Percentiles rank a stretch among this genome's conserved stretches.
Evolutionary conservation across 2,113 vertebrate genomes (phyloP).

Genomic region (Carettochelys insculpta): DNA sequence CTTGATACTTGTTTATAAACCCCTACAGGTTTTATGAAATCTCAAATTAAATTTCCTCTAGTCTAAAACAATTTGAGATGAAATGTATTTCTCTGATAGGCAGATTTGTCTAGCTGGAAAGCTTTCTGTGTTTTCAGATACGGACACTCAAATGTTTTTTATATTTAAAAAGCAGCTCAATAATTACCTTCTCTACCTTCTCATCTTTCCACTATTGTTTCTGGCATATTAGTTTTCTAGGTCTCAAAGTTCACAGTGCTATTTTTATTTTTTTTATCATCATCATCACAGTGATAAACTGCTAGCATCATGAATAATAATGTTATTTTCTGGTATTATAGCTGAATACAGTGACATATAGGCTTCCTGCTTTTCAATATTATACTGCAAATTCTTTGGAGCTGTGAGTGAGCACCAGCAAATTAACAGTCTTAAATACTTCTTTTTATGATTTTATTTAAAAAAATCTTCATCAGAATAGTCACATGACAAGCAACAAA

Average conservation of each 20-base stretch:
- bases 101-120: background rate
- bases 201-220: constrained; percentile 55
- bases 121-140: constrained; percentile 1
- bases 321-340: constrained; percentile 33
- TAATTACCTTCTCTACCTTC: constrained; percentile 66
- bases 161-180: constrained; percentile 63
- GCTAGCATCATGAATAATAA: constrained; percentile 64
- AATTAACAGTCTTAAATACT: constrained; percentile 47
- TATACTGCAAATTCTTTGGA: constrained; percentile 45
- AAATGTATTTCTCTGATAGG: constrained; percentile 43
- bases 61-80: constrained; percentile 43
- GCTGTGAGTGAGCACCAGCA: constrained; percentile 48
- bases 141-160: constrained; percentile 45
- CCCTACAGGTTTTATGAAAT: constrained; percentile 22
- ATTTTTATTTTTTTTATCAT: constrained; percentile 21
- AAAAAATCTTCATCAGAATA: background rate
- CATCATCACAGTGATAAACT: constrained; percentile 45
- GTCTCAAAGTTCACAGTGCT: constrained; percentile 57
- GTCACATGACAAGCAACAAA: background rate
- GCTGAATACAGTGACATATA: constrained; percentile 27
- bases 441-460: constrained; percentile 45
- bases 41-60: constrained; percentile 34
- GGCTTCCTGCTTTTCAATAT: constrained; percentile 45
- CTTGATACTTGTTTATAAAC: constrained; percentile 21
- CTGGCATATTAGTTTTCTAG: constrained; percentile 69